phyloP scores from a whole-genome alignment of 2,888 invertebrate species.

The Emmelina monodactyla region DNA sequence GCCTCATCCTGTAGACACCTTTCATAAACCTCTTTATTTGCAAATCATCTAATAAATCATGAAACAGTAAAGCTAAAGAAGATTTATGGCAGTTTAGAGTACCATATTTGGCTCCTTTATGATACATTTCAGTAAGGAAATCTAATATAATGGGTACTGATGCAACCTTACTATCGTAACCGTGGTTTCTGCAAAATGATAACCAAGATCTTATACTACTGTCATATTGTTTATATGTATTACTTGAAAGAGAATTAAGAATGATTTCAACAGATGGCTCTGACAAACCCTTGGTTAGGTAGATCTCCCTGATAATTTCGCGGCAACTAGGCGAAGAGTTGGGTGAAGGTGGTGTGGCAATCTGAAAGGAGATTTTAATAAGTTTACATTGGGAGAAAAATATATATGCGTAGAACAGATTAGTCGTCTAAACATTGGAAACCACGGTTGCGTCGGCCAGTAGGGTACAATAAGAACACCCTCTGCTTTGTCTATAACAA shows the following conservation, averaged over 20 bases:
- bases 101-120: conserved; percentile 6
- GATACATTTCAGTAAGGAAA: conserved; percentile 6
- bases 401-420: conserved; percentile 5
- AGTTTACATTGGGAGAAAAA: conserved; percentile 6
- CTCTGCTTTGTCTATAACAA: conserved; percentile 4
- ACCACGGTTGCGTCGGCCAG: conserved; percentile 21
- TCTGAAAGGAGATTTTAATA: conserved; percentile 10
- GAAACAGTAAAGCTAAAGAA: conserved; percentile 1
- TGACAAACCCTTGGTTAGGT: conserved; percentile 2
- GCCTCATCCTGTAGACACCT: conserved; percentile 5
- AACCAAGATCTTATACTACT: conserved; percentile 6
- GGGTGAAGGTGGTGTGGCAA: conserved; percentile 5
- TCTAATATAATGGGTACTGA: conserved; percentile 4
- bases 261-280: conserved; percentile 8
- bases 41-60: neutral
- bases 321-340: conserved; percentile 6
- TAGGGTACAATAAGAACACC: conserved; percentile 4
- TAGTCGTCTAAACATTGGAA: conserved; percentile 17
- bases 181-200: conserved; percentile 3
- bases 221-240: conserved; percentile 10
- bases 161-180: conserved; percentile 1
- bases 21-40: conserved; percentile 2
- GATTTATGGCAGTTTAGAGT: conserved; percentile 2
- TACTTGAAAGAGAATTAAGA: conserved; percentile 4
- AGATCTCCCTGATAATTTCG: conserved; percentile 5